Base-by-base conservation (phyloP, 2,888 invertebrate genomes). In the Tipula lateralis region DNA sequence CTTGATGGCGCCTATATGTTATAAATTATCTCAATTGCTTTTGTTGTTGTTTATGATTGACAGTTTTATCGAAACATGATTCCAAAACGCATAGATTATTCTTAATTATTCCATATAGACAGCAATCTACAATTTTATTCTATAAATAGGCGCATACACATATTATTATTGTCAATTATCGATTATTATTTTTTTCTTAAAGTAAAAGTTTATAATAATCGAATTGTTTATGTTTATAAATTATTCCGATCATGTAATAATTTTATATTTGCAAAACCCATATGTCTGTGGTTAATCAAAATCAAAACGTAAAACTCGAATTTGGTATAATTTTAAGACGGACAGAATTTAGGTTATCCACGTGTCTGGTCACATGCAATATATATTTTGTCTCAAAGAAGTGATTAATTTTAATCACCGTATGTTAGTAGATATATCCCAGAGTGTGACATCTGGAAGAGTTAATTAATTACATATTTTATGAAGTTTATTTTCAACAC, bases 1-100 rank as follows among this genome's bases (percentile, higher is more conserved):
- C 66, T 66, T 24, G 19, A 24, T 66, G 66, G 66, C 66, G 66
- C 24, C 66, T 24, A 9, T 9, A 66, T 24, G 1, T 24, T 66
- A 24, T 13, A n/a, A n/a, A 66, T 66, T 66, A 9, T 66, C 24
- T 66, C 66, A 66, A 66, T 66, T 66, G 66, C 24, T 66, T 24
- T 66, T 66, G n/a, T n/a, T n/a, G n/a, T n/a, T n/a, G n/a, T 44
- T 66, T 66, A 66, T 66, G 66, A 66, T 66, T 66, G 66, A 66
- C 66, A 66, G 66, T 66, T 66, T 66, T 66, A 66, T 66, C n/a
- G n/a, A n/a, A 66, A 66, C 9, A 9, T 66, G 24, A 66, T 66
- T 66, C 24, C 66, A 24, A 66, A 66, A 66, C 66, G 66, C 9
- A 24, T 7, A 24, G 24, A 66, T 66, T 24, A 66, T 66, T 66